Base-by-base conservation (phyloP, 2,797 vertebrate genomes). In the Crenuchus spilurus region DNA sequence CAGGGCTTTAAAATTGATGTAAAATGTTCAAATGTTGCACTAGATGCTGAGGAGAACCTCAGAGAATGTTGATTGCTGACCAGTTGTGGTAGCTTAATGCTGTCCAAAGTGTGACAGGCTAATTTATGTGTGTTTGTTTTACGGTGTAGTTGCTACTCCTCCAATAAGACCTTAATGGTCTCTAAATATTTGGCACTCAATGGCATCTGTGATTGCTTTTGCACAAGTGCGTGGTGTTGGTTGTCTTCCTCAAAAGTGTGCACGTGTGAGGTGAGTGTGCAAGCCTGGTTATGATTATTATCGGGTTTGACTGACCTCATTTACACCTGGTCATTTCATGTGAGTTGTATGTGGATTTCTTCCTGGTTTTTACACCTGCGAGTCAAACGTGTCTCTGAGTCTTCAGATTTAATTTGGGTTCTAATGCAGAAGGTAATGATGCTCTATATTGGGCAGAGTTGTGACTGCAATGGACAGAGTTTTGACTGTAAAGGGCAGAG, bases 141-240 rank as follows among this genome's bases (percentile, higher is more conserved):
- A 72, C 30, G 48, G 62, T 57, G 49, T 75, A 52, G 61, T 68
- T 70, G 78, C 63, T 77, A 35, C 31, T 75, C 39, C 61, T 55
- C 69, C 39, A 49, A 46, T 70, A 55, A 81, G 80, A 64, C 75
- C 33, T 42, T 2, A 11, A 37, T n/a, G 30, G 75, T 80, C 70
- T 77, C 69, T 66, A 70, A 67, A 84, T 41, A 79, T 73, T 52
- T 58, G 55, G 73, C 75, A 74, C 67, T 80, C n/a, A 80, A 69
- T 24, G 20, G 31, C 65, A 64, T 48, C 63, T 35, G 49, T 41
- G 14, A 71, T 64, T 46, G 67, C 58, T 78, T 78, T 60, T 76
- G 64, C 68, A 75, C 71, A 52, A 22, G 22, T 35, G 24, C 20
- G 49, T 75, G 69, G 39, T 35, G 20, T 14, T 11, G 37, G n/a